A percentile compares a stretch with the other conserved stretches of the same genome.
Evolutionary conservation across 2,888 invertebrate species (phyloP).

Genomic region (Parthenolecanium corni): DNA sequence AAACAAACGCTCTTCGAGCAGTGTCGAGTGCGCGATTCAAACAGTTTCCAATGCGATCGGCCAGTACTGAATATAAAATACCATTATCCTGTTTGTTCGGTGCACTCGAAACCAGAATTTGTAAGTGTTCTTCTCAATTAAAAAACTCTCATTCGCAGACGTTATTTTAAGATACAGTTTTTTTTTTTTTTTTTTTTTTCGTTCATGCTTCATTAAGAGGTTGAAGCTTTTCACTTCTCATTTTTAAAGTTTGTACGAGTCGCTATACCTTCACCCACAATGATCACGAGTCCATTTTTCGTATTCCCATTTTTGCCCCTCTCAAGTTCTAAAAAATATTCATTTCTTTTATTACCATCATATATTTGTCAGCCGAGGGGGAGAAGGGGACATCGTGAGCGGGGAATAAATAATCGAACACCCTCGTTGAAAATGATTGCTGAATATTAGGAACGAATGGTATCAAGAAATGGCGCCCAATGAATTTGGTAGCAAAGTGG

Average conservation of each 20-base stretch:
- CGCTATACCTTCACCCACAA: no score
- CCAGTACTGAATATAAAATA: conserved; percentile 18
- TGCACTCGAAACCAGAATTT: conserved; percentile 20
- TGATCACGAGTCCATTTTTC: no score
- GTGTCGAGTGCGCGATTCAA: conserved; percentile 15
- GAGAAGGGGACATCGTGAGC: no score
- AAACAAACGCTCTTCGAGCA: conserved; percentile 19
- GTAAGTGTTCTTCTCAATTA: background rate
- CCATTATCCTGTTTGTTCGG: conserved; percentile 19
- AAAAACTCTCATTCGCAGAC: background rate
- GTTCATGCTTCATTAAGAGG: background rate
- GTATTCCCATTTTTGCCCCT: no score
- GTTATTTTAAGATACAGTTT: background rate
- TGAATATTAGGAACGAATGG: no score
- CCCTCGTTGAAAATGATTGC: no score
- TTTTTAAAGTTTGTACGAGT: background rate
- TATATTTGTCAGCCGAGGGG: no score
- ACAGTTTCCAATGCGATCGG: conserved; percentile 14
- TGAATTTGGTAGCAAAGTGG: no score
- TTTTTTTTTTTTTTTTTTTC: background rate
- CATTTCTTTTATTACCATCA: no score
- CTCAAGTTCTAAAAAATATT: no score
- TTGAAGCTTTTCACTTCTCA: background rate
- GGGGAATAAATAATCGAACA: no score
- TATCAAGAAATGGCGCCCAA: no score